Percentiles rank a stretch among this genome's conserved stretches.
Conservation (phyloP, 53 echinoderm and acorn worm species). For the Echinometra lucunter region DNA sequence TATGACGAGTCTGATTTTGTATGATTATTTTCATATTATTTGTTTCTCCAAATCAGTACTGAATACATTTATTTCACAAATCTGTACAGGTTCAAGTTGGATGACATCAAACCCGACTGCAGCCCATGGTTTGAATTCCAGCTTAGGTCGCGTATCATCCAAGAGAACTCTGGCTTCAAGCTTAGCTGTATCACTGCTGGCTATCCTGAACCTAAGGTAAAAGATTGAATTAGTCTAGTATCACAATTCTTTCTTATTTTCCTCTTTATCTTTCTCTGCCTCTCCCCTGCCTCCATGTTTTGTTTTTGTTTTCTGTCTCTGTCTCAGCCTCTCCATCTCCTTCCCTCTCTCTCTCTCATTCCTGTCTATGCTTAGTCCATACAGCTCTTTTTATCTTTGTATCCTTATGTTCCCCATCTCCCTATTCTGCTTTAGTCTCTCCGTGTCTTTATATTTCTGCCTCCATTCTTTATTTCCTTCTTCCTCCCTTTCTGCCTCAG, state of each 20-base stretch:
- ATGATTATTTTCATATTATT: too few relatives aligned
- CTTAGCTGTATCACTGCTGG: constrained; percentile 87
- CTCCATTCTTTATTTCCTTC: too few relatives aligned
- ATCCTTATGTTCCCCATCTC: too few relatives aligned
- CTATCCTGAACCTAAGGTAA: constrained; percentile 95
- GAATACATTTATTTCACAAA: background rate
- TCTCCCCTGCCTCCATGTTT: background rate
- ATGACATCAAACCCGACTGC: constrained; percentile 36
- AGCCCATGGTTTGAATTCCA: constrained; percentile 91
- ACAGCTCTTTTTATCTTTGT: too few relatives aligned
- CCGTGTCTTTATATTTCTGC: too few relatives aligned
- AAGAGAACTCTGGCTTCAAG: constrained; percentile 80
- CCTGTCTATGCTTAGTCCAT: too few relatives aligned
- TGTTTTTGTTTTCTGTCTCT: background rate
- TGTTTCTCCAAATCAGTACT: background rate
- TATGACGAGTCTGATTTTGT: too few relatives aligned
- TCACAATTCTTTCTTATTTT: too few relatives aligned
- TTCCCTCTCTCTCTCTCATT: background rate
- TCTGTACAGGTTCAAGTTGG: constrained; percentile 14
- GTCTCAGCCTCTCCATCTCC: too few relatives aligned
- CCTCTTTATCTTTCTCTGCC: background rate
- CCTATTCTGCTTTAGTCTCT: too few relatives aligned
- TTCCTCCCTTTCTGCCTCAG: too few relatives aligned
- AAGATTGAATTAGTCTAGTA: background rate
- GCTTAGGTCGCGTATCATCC: constrained; percentile 88